Evolutionary conservation across 1,140 invertebrate genomes (phyloP), one percentile per base, ranked within the genome.

Genomic region (Tetramorium parvispinum): DNA sequence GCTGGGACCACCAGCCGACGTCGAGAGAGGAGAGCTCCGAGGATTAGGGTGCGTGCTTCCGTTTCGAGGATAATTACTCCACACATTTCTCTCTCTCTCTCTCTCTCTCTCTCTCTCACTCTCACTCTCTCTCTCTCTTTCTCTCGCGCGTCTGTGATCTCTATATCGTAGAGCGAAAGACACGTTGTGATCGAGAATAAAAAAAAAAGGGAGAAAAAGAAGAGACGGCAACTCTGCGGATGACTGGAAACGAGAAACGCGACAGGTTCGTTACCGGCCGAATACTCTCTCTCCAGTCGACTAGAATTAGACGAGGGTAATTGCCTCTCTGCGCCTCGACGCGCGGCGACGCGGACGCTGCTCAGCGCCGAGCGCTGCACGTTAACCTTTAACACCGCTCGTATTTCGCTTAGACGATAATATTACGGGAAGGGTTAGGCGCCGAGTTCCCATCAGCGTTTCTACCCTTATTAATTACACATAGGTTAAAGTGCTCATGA

Each of bases 41-140:
- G 91, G 92, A 93, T 92, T 92, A 92, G 88, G 91, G 90, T 86
- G 88, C 87, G 86, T 78, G 91, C 89, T 92, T 92, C 90, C 89
- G 91, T 93, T 94, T 93, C 88, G 79, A 83, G 89, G 91, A 91
- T 92, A 92, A 93, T 93, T 93, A 91, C 88, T 89, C 81, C 18
- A 3, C 77, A 46, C 55, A 37, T 85, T 68, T 81, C 75, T 68
- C 32, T 4, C 40, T 16, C 40, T 68, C 65, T 46, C 40, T 21
- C n/a, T 43, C 32, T 43, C n/a, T 43, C 37, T 13, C 10, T 66
- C n/a, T 13, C 13, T 49, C 10, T 49, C n/a, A n/a, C 10, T 21
- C 32, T 3, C 27, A 21, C 0, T 66, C 4, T 66, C 53, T 46
- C 59, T 18, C 21, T 24, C 40, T 7, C n/a, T 24, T 2, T 68